Percentiles rank a stretch among this genome's conserved stretches.
phyloP scores from a whole-genome alignment of 2,888 invertebrate genomes.

The Smittia aterrima region DNA sequence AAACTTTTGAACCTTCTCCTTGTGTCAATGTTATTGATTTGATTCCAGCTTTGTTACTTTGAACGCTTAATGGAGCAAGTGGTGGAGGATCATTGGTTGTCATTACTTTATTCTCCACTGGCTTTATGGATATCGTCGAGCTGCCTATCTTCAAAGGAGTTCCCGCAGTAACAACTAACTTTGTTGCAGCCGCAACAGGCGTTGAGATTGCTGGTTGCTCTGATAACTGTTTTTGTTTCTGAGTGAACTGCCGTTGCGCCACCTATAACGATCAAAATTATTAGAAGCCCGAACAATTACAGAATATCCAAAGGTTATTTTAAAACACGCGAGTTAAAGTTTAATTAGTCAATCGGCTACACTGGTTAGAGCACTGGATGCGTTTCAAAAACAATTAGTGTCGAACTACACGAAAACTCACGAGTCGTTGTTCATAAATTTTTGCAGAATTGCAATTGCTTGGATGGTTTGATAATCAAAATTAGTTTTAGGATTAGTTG shows the following conservation, averaged over 20 bases:
- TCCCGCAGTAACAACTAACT: conserved; percentile 27
- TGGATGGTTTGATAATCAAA: no score
- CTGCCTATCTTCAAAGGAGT: conserved; percentile 14
- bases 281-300: background rate
- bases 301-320: conserved; percentile 42
- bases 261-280: conserved; percentile 54
- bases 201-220: conserved; percentile 53
- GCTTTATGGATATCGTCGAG: conserved; percentile 33
- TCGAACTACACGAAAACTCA: background rate
- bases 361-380: background rate
- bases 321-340: background rate
- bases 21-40: conserved; percentile 54
- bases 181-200: conserved; percentile 50
- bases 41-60: conserved; percentile 40
- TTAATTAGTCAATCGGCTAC: conserved; percentile 10
- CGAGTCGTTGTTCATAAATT: background rate
- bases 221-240: conserved; percentile 59
- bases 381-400: conserved; percentile 6
- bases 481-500: conserved; percentile 43
- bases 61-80: conserved; percentile 49
- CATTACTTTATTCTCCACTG: conserved; percentile 6
- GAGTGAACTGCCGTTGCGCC: conserved; percentile 66
- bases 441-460: background rate
- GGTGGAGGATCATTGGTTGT: conserved; percentile 48
- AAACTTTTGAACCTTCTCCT: conserved; percentile 58